These are phyloP conservation scores for Ladona fulva DNA, from an alignment of 1,140 invertebrate genomes.

Conservation along the genomic window DNA sequence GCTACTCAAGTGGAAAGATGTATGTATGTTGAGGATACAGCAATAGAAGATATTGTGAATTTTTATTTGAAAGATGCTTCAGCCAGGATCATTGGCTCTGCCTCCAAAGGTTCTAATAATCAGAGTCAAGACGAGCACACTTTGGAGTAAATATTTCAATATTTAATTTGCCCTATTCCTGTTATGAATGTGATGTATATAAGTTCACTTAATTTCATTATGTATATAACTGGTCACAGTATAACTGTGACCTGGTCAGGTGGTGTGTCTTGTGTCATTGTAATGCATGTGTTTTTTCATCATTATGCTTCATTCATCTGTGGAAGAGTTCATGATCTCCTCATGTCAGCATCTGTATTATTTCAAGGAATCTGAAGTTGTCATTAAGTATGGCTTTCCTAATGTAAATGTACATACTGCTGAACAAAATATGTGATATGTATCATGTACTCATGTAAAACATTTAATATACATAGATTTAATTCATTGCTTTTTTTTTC, in stretches of 20 bases:
- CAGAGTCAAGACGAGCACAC: not conserved
- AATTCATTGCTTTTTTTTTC: not conserved
- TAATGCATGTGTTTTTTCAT: not conserved
- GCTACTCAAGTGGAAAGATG: not conserved
- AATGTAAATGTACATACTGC: not conserved
- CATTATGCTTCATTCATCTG: constrained; percentile 9
- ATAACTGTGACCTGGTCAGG: not conserved
- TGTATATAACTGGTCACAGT: not conserved
- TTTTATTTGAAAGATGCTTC: not conserved
- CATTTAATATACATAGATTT: constrained; percentile 4
- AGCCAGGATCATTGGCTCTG: not conserved
- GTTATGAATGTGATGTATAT: constrained; percentile 7
- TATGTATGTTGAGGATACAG: not conserved
- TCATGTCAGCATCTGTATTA: constrained; percentile 1
- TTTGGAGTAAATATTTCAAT: not conserved
- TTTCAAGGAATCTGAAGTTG: not conserved
- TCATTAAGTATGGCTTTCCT: not conserved
- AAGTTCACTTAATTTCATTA: not conserved
- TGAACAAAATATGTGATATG: not conserved
- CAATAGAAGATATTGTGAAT: not conserved
- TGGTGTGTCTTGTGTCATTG: not conserved
- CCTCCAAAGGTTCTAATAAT: not conserved
- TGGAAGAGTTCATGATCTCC: not conserved
- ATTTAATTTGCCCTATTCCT: not conserved
- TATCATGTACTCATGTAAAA: not conserved